Conservation (phyloP, 2,113 vertebrate genomes). For the Rhizomys pruinosus region DNA sequence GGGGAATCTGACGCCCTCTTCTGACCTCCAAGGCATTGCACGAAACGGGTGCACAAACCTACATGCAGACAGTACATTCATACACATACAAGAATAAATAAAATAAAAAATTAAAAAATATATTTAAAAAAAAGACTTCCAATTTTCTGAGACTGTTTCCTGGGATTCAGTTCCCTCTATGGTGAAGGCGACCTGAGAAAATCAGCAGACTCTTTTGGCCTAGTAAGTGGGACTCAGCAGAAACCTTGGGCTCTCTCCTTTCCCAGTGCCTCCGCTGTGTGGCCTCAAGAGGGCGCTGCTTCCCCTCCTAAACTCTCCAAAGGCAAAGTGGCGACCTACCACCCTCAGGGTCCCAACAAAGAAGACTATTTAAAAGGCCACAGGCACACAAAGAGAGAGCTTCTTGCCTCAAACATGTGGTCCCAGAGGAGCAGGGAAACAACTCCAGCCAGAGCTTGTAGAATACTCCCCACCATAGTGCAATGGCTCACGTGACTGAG, state of each 20-base stretch:
- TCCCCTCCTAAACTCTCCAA: conserved; percentile 3
- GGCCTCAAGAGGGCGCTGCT: conserved; percentile 58
- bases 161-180: not conserved
- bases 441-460: not conserved
- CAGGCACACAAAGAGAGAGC: not conserved
- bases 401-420: not conserved
- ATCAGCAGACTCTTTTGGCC: not conserved
- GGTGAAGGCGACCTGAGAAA: not conserved
- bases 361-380: not conserved
- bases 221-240: not conserved
- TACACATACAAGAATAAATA: too few species aligned
- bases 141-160: not conserved
- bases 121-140: not conserved
- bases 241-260: not conserved
- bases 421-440: too few species aligned
- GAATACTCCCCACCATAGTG: not conserved
- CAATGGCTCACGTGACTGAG: not conserved
- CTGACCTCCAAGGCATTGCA: too few species aligned
- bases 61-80: too few species aligned
- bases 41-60: too few species aligned
- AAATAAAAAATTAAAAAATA: too few species aligned
- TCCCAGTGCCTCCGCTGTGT: not conserved
- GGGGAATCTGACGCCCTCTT: too few species aligned
- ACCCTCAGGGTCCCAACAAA: not conserved
- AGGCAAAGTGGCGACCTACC: not conserved